Conservation (phyloP, 1,140 invertebrate genomes). For the Polyergus mexicanus region DNA sequence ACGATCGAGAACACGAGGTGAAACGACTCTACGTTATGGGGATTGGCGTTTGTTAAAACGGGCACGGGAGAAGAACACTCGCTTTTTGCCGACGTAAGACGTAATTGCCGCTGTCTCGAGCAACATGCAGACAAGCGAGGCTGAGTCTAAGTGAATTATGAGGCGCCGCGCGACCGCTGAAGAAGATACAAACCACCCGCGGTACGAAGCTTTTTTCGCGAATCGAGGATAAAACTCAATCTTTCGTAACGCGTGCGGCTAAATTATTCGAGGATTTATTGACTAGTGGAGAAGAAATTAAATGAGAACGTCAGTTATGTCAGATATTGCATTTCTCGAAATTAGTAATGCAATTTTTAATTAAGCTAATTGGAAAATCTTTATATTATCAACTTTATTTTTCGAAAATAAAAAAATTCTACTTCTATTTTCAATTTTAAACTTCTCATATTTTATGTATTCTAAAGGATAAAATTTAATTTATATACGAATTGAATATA, state of each 20-base stretch:
- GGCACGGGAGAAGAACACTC: conserved; percentile 49
- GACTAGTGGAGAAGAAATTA: background rate
- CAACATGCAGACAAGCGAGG: conserved; percentile 41
- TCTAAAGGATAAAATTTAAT: no score
- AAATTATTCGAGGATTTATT: conserved; percentile 44
- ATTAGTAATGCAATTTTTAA: background rate
- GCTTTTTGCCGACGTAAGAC: conserved; percentile 33
- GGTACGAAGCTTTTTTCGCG: conserved; percentile 28
- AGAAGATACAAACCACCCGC: conserved; percentile 57
- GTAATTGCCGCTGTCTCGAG: conserved; percentile 61
- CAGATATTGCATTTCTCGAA: conserved; percentile 43
- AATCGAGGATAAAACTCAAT: conserved; percentile 41
- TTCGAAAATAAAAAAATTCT: no score
- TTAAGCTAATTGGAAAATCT: background rate
- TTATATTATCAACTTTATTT: background rate
- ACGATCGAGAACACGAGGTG: background rate
- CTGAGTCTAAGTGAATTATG: conserved; percentile 81
- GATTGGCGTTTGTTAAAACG: conserved; percentile 61
- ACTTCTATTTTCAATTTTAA: no score
- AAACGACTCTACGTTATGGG: conserved; percentile 14
- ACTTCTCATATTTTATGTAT: no score
- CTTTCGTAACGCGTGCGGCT: conserved; percentile 54
- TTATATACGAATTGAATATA: no score
- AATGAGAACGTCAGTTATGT: background rate
- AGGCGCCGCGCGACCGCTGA: conserved; percentile 64